These are phyloP conservation scores for Phalacrocorax carbo DNA, from an alignment of 2,113 vertebrate species.

Conservation along the genomic window DNA sequence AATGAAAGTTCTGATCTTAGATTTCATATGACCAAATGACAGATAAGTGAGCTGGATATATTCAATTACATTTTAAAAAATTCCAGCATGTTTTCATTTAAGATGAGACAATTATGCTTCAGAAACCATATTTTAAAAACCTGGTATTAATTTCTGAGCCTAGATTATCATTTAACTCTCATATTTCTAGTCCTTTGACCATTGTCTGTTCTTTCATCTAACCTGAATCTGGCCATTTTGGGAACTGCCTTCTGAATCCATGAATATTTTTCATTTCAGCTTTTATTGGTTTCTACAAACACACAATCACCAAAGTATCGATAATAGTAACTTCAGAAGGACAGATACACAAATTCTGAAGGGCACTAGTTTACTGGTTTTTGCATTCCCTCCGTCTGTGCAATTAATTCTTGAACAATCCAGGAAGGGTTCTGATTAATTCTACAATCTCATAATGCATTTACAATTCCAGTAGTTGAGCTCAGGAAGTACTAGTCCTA, in stretches of 20 bases:
- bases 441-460: background rate
- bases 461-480: background rate
- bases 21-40: background rate
- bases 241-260: background rate
- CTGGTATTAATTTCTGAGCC: background rate
- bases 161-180: background rate
- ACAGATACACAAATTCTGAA: background rate
- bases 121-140: background rate
- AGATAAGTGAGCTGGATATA: background rate
- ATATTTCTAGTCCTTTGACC: background rate
- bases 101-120: background rate
- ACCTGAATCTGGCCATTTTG: background rate
- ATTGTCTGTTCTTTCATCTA: background rate
- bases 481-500: background rate
- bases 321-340: background rate
- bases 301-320: background rate
- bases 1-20: background rate
- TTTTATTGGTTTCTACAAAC: background rate
- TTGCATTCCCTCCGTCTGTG: background rate
- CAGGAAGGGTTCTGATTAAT: background rate
- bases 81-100: background rate
- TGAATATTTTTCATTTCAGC: background rate
- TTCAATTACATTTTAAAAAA: background rate
- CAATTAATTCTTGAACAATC: background rate
- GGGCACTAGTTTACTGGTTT: background rate